These are phyloP conservation scores for Argopecten irradians DNA, from an alignment of 1,140 invertebrate species.

Conservation along the genomic window DNA sequence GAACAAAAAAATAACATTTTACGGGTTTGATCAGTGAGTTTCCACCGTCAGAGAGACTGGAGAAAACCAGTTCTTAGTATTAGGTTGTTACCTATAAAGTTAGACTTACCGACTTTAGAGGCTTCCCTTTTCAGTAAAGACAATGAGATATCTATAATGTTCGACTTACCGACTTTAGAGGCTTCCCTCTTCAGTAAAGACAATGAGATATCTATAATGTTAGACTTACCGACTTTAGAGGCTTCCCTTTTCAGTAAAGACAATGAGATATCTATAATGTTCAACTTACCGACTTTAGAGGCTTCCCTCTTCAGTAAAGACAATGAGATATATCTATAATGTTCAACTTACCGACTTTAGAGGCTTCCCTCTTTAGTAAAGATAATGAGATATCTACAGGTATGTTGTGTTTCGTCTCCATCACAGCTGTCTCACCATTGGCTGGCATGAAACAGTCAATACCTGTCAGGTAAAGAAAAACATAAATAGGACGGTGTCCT, in stretches of 20 bases:
- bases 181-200: no score
- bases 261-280: no score
- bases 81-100: no score
- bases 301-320: no score
- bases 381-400: slow-evolving; percentile 92
- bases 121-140: slow-evolving; percentile 82
- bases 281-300: no score
- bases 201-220: no score
- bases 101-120: slow-evolving; percentile 58
- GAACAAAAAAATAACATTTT: slow-evolving; percentile 24
- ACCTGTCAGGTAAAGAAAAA: slow-evolving; percentile 73
- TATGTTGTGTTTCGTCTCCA: slow-evolving; percentile 89
- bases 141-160: slow-evolving; percentile 92
- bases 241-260: no score
- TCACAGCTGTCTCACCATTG: slow-evolving; percentile 95
- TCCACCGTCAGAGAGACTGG: no score
- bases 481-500: not conserved
- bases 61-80: not conserved
- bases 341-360: slow-evolving; percentile 60
- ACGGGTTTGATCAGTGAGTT: no score
- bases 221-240: no score
- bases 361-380: slow-evolving; percentile 81
- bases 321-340: no score
- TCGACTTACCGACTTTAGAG: no score
- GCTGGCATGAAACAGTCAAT: slow-evolving; percentile 96